These are phyloP conservation scores for Aleiodes leptofemur DNA, from an alignment of 2,888 invertebrate genomes.

Conservation along the genomic window DNA sequence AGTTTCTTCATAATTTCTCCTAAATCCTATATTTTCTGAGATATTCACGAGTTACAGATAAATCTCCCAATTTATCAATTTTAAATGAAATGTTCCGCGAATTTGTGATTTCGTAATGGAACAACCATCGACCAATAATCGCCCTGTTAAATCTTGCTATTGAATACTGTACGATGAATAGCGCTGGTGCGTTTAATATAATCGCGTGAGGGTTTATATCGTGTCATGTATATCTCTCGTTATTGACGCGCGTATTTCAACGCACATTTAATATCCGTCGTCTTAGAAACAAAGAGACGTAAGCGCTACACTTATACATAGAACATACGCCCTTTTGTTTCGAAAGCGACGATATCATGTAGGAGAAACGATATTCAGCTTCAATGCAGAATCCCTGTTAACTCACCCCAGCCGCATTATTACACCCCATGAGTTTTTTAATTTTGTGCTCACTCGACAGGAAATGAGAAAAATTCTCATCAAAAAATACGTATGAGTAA, in stretches of 20 bases:
- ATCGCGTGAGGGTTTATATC: background rate
- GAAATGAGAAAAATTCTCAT: background rate
- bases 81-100: background rate
- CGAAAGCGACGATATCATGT: background rate
- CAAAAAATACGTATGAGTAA: background rate
- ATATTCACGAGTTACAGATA: background rate
- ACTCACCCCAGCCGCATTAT: conserved; percentile 1
- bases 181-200: conserved; percentile 14
- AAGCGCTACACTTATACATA: no score
- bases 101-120: background rate
- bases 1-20: no score
- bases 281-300: no score
- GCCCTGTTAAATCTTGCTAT: conserved; percentile 1
- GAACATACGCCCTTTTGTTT: no score
- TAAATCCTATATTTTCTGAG: no score
- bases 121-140: background rate
- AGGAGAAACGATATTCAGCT: conserved; percentile 1
- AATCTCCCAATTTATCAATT: no score
- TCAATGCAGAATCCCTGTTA: no score
- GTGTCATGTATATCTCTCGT: conserved; percentile 16
- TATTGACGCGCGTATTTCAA: conserved; percentile 25
- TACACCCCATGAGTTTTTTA: background rate
- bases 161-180: background rate
- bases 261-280: background rate
- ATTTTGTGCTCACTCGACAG: conserved; percentile 1